These are phyloP conservation scores for Dendrocincla fuliginosa DNA, from an alignment of 2,797 vertebrate genomes.

Conservation along the genomic window DNA sequence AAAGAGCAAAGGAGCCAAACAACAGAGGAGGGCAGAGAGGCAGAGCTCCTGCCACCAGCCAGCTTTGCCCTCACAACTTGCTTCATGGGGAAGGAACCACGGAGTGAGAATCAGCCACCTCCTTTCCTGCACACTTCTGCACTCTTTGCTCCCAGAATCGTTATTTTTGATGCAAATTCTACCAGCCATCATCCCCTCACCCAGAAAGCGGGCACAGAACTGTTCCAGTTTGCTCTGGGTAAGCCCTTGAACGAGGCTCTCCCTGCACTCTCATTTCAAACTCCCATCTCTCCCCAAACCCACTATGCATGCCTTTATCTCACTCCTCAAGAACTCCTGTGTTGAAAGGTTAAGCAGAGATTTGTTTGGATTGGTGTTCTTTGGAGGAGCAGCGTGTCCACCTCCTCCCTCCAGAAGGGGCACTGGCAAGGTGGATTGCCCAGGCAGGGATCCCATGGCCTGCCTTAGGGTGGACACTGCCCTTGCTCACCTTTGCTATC, in stretches of 20 bases:
- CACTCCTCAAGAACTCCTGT: constrained; percentile 17
- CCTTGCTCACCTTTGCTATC: not conserved
- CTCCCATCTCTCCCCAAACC: not conserved
- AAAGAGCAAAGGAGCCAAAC: not conserved
- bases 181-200: not conserved
- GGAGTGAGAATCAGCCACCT: not conserved
- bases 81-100: not conserved
- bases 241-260: not conserved
- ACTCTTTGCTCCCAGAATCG: not conserved
- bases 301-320: not conserved
- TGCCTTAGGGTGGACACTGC: not conserved
- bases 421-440: not conserved
- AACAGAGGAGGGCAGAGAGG: not conserved
- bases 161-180: constrained; percentile 38
- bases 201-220: not conserved
- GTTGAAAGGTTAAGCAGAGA: constrained; percentile 36
- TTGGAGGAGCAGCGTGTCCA: constrained; percentile 11
- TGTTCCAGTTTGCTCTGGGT: not conserved
- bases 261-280: not conserved
- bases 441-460: not conserved
- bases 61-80: not conserved
- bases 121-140: not conserved
- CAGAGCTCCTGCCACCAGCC: fast-evolving
- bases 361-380: constrained; percentile 41
- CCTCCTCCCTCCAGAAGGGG: constrained; percentile 1